Evolutionary conservation across 2,888 invertebrate genomes (phyloP), one percentile per base, ranked within the genome.

Genomic region (Dasysyrphus tricinctus): DNA sequence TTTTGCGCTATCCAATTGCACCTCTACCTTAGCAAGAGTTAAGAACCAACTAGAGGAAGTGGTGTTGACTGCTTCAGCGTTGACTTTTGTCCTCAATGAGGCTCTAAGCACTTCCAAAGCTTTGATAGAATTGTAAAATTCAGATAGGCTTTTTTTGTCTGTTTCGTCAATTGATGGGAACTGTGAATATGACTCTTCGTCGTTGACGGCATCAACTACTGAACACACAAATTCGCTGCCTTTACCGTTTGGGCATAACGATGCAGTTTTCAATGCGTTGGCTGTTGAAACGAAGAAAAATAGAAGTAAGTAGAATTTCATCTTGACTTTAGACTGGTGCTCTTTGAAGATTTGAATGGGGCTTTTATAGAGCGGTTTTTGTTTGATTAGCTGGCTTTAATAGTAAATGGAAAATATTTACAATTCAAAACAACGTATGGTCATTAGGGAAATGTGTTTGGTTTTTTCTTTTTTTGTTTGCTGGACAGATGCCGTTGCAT

Each of bases 171-270:
- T 47, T 34, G 44, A n/a, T 34, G 12, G 47, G 4, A 44, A 42
- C 3, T 34, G 0, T 0, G 42, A 32, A 12, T 44, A 56, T 1
- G 44, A 57, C 0, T 57, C 57, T 11, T 56, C 44, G 1, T 16
- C 19, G 32, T 16, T 56, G 44, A 57, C 16, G 9, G 72, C 4
- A 32, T 44, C 8, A 5, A 57, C 16, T 19, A 42, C 42, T 0
- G n/a, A 8, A 16, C 72, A 72, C 1, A 72, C 72, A 9, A 72
- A 57, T 4, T 56, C 44, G 32, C 19, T 72, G 32, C 32, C 70
- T 2, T 14, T 11, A 3, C 12, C 70, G n/a, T 42, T 44, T 6
- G 29, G 5, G 12, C 72, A 57, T 6, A 56, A 24, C 3, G 29
- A 16, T 39, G 56, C 12, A 32, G 3, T 7, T 32, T 72, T 72